Evolutionary conservation across 2,888 invertebrate genomes (phyloP).

Genomic region (Andricus curvator): DNA sequence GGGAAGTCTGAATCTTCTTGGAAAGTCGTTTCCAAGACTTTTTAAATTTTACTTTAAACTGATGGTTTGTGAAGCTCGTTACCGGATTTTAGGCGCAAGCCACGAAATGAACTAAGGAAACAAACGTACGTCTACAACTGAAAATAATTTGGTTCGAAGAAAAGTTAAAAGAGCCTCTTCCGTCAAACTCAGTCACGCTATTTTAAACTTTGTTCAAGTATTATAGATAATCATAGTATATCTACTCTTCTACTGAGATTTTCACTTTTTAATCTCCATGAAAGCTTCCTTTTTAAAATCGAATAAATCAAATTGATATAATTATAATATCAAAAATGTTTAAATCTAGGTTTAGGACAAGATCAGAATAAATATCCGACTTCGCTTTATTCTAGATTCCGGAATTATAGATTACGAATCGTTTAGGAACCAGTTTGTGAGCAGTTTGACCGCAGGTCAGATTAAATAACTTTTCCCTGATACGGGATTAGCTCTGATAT

Average conservation of each 20-base stretch:
- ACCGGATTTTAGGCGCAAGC: neutral
- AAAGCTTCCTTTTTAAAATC: too few relatives aligned
- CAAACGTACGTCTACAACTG: neutral
- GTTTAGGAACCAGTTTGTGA: conserved; percentile 20
- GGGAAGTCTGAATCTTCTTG: neutral
- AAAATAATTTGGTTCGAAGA: neutral
- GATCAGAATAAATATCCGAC: neutral
- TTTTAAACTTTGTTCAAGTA: neutral
- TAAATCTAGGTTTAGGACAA: conserved; percentile 3
- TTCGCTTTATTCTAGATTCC: neutral
- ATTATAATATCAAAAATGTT: neutral
- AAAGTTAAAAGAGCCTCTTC: neutral
- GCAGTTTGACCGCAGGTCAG: conserved; percentile 26
- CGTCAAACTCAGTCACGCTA: neutral
- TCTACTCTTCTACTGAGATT: neutral
- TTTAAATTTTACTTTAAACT: neutral
- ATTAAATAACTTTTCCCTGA: conserved; percentile 6
- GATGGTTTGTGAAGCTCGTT: neutral
- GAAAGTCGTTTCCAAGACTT: too few relatives aligned
- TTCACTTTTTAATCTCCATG: neutral
- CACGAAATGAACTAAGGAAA: neutral
- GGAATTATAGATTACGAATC: conserved; percentile 23
- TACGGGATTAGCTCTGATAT: conserved; percentile 21
- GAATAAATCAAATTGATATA: too few relatives aligned
- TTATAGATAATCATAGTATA: neutral